phyloP scores from a whole-genome alignment of 2,888 invertebrate species.

The Andrena bicolor region DNA sequence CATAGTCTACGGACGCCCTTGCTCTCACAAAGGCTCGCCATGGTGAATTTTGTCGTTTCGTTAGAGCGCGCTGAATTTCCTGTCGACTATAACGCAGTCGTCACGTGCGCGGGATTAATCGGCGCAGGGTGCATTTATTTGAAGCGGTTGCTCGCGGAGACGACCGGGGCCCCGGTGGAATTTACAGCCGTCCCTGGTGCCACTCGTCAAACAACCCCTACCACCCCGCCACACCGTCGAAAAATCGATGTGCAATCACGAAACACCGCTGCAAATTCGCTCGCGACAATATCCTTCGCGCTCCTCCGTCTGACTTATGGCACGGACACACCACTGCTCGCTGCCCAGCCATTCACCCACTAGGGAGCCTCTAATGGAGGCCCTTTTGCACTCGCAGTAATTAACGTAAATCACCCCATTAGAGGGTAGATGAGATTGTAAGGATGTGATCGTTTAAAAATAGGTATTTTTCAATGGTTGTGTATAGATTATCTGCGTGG shows the following conservation, averaged over 20 bases:
- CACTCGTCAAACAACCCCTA: conserved; percentile 57
- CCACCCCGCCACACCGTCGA: conserved; percentile 19
- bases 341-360: too few relatives aligned
- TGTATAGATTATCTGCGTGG: too few relatives aligned
- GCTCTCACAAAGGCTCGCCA: conserved; percentile 43
- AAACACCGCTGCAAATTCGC: conserved; percentile 33
- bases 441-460: too few relatives aligned
- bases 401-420: too few relatives aligned
- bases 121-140: conserved; percentile 64
- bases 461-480: too few relatives aligned
- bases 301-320: conserved; percentile 5
- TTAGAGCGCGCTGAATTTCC: conserved; percentile 47
- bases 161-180: conserved; percentile 37
- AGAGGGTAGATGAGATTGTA: too few relatives aligned
- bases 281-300: conserved; percentile 3
- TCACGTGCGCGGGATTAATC: conserved; percentile 65
- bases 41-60: conserved; percentile 44
- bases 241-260: conserved; percentile 67
- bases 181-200: conserved; percentile 60
- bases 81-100: conserved; percentile 61
- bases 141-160: conserved; percentile 57
- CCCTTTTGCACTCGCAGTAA: too few relatives aligned
- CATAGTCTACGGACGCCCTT: too few relatives aligned
- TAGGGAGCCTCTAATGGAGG: too few relatives aligned
- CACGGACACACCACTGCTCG: conserved; percentile 3